Evolutionary conservation across 2,797 vertebrate species (phyloP), one percentile per base, ranked within the genome.

Genomic region (Gallirallus australis): DNA sequence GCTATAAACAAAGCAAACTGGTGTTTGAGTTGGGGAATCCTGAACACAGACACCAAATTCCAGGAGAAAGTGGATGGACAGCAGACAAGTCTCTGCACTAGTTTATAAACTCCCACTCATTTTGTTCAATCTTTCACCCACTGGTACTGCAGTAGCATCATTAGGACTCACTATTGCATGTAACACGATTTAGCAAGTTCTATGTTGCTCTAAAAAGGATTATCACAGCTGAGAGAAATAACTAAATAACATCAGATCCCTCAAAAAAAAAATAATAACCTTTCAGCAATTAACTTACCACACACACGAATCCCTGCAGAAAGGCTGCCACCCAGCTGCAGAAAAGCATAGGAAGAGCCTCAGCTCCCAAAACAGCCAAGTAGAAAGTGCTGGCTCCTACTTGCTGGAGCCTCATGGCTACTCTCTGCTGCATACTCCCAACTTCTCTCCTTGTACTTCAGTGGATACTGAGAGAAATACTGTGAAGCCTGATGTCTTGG

Each of bases 311-410:
- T 91, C 4, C 6, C 93, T 94, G 95, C 89, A 94, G 94, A 95
- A 92, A 92, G 89, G 89, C 91, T 94, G 91, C 92, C 95, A 95
- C 94, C 91, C 94, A 94, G 95, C 86, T 92, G 94, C 18, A 65
- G 64, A 42, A 91, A 53, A n/a, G 76, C 35, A 63, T 3, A 75
- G 18, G 7, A 70, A 72, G 57, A 78, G 18, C 40, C 42, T 82
- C 52, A 42, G 59, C 24, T 77, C 30, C 52, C 25, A 37, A 5
- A 16, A 28, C 8, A 21, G 35, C 5, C 21, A 42, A 39, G 40
- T 10, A 17, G 20, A 18, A 89, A 63, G 56, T n/a, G 17, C 33
- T 21, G 6, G 17, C 33, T 12, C 45, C 39, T 19, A 10, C 57
- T 35, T 40, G 23, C 68, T 54, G 30, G 3, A 69, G 21, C 18